Conservation (phyloP, 2,113 vertebrate species). For the Heterotilapia buettikoferi region DNA sequence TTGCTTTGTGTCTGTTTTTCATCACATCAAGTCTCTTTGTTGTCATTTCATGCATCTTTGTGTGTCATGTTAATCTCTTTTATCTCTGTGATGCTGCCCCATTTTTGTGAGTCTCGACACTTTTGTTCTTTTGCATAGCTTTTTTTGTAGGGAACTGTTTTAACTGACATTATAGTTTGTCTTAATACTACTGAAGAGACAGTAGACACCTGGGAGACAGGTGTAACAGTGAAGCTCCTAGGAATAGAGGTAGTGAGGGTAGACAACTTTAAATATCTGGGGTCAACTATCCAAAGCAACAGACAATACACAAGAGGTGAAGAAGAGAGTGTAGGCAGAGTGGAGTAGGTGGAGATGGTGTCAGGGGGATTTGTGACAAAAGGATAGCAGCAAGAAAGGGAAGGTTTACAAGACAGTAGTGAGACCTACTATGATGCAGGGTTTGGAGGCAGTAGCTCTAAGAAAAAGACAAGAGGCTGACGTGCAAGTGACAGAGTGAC, state of each 20-base stretch:
- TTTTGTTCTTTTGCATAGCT: background rate
- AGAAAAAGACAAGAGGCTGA: background rate
- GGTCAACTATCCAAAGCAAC: background rate
- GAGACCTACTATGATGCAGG: background rate
- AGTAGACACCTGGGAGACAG: background rate
- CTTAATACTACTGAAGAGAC: background rate
- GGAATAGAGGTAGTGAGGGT: background rate
- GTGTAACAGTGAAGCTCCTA: background rate
- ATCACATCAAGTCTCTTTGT: background rate
- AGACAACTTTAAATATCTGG: background rate
- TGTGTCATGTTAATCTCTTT: background rate
- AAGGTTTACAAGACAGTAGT: background rate
- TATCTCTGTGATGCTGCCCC: background rate
- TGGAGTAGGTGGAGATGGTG: background rate
- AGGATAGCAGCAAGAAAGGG: background rate
- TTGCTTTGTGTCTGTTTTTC: background rate
- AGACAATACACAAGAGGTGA: background rate
- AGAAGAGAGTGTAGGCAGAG: background rate
- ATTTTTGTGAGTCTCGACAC: rapidly evolving
- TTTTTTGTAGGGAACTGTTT: background rate
- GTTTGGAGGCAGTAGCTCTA: background rate
- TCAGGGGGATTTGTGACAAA: background rate
- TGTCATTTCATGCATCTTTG: background rate
- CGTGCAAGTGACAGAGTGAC: background rate
- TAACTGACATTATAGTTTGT: background rate